These are phyloP conservation scores for Amblyopsis hoosieri DNA, from an alignment of 2,797 vertebrate genomes.

Conservation along the genomic window DNA sequence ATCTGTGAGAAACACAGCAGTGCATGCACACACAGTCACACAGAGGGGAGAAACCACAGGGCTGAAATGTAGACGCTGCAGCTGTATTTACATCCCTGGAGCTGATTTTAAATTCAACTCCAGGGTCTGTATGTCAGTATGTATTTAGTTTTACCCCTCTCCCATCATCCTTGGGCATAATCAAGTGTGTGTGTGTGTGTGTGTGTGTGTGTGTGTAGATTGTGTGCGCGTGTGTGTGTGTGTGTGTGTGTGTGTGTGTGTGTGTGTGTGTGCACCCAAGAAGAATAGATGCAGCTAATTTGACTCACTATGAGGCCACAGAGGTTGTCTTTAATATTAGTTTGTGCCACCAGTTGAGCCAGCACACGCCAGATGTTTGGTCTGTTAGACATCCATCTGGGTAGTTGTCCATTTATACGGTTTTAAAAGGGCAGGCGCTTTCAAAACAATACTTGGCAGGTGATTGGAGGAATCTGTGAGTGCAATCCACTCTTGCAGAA, in stretches of 20 bases:
- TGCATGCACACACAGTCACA: neutral
- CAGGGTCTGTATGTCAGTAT: constrained; percentile 5
- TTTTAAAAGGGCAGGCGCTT: no score
- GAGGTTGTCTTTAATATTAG: neutral
- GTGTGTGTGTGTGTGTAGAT: neutral
- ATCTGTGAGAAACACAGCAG: no score
- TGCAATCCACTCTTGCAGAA: no score
- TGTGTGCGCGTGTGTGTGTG: no score
- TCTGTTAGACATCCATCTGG: no score
- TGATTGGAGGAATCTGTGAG: no score
- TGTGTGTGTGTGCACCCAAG: neutral
- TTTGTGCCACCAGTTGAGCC: neutral
- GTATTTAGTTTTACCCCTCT: constrained; percentile 38
- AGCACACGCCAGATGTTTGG: no score
- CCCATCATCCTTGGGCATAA: constrained; percentile 77
- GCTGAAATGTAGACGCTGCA: no score
- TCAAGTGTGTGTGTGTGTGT: constrained; percentile 41
- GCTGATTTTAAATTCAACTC: constrained; percentile 7
- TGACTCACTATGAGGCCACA: constrained; percentile 13
- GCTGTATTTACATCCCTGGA: no score
- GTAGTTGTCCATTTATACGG: no score
- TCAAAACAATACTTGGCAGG: no score
- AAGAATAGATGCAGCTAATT: constrained; percentile 14
- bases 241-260: constrained; percentile 6
- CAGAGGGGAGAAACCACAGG: neutral